These are phyloP conservation scores for Gastrophryne carolinensis DNA, from an alignment of 2,797 vertebrate genomes.

Conservation along the genomic window DNA sequence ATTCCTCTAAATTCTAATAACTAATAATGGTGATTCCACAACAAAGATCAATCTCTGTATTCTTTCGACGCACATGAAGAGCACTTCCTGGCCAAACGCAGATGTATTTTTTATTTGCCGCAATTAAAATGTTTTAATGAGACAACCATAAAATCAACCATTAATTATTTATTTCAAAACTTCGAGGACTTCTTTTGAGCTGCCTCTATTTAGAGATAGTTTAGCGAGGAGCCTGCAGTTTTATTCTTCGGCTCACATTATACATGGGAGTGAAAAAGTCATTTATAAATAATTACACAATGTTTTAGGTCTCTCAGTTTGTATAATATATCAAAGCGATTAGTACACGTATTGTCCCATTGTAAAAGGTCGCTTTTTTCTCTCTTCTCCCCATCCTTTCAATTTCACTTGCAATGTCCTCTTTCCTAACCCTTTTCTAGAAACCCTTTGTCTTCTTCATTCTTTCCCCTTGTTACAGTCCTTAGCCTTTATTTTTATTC, in stretches of 20 bases:
- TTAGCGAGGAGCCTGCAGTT: slow-evolving; percentile 93
- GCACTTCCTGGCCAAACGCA: slow-evolving; percentile 59
- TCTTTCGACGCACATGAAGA: not conserved
- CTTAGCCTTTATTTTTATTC: slow-evolving; percentile 93
- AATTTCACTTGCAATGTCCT: slow-evolving; percentile 90
- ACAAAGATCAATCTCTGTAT: not conserved
- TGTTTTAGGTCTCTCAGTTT: slow-evolving; percentile 98
- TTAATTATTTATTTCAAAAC: slow-evolving; percentile 93
- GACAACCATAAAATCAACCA: slow-evolving; percentile 95
- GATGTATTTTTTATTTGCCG: slow-evolving; percentile 82
- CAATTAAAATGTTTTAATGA: slow-evolving; percentile 99
- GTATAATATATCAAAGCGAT: slow-evolving; percentile 99
- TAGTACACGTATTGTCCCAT: slow-evolving; percentile 97
- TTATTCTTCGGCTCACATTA: slow-evolving; percentile 89
- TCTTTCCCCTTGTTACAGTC: slow-evolving; percentile 96
- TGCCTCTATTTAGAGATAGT: slow-evolving; percentile 88
- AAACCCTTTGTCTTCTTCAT: slow-evolving; percentile 91
- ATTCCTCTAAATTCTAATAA: no score
- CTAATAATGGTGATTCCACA: not conserved
- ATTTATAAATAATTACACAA: slow-evolving; percentile 99
- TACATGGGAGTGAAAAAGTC: slow-evolving; percentile 87
- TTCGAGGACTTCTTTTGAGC: slow-evolving; percentile 80
- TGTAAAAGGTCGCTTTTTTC: slow-evolving; percentile 79
- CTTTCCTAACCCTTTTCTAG: slow-evolving; percentile 90
- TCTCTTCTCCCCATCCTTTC: slow-evolving; percentile 77